A percentile compares a stretch with the other conserved stretches of the same genome.
These are phyloP conservation scores for Phyllostomus hastatus DNA, from an alignment of 2,113 vertebrate genomes.

Conservation along the genomic window DNA sequence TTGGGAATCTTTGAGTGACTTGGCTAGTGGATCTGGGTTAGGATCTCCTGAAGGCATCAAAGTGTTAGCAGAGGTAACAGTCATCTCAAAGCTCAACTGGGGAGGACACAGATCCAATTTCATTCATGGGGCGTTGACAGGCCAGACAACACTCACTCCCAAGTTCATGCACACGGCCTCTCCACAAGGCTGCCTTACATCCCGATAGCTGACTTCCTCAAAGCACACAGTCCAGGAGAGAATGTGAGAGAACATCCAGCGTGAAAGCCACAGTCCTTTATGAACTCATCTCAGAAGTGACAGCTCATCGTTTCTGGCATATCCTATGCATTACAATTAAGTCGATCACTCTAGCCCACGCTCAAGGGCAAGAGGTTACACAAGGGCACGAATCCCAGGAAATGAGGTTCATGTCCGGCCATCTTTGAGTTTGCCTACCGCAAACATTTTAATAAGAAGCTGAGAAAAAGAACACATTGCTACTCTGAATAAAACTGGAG, in stretches of 20 bases:
- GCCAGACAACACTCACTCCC: neutral
- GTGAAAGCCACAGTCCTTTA: neutral
- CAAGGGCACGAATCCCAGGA: neutral
- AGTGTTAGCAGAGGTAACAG: neutral
- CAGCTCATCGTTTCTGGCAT: neutral
- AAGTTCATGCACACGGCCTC: neutral
- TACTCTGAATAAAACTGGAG: neutral
- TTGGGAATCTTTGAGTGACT: neutral
- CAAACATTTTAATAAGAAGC: neutral
- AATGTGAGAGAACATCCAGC: neutral
- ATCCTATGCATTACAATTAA: neutral
- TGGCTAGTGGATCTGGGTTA: neutral
- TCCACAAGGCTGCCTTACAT: neutral
- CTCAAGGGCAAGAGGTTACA: neutral
- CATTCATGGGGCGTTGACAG: neutral
- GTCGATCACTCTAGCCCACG: neutral
- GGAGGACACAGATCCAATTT: neutral
- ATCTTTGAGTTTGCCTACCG: neutral
- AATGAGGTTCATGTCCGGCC: neutral
- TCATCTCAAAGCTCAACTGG: neutral
- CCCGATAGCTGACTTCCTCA: neutral
- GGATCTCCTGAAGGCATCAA: neutral
- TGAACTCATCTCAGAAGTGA: neutral
- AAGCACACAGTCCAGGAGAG: neutral
- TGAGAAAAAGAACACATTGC: neutral